These are phyloP conservation scores for Hydropsyche betteni DNA, from an alignment of 2,888 invertebrate genomes.

Conservation along the genomic window DNA sequence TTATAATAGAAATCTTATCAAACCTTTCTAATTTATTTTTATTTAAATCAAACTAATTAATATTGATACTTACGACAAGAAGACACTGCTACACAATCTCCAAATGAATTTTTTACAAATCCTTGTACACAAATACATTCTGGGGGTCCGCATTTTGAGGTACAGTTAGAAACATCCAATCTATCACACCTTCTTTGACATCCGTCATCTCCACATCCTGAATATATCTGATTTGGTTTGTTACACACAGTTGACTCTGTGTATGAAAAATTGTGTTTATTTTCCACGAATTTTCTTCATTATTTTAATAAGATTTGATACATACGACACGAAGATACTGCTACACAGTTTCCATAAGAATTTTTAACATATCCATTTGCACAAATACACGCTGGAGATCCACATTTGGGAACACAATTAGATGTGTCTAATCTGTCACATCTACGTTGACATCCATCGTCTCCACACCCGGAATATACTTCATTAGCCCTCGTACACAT, in stretches of 20 bases:
- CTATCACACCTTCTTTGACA: slow-evolving; percentile 38
- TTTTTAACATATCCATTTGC: slow-evolving; percentile 34
- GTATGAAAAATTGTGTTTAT: too few species aligned
- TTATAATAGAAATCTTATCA: too few species aligned
- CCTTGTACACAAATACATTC: slow-evolving; percentile 41
- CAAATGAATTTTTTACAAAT: slow-evolving; percentile 31
- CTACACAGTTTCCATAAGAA: background rate
- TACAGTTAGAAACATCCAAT: background rate
- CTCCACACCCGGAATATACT: slow-evolving; percentile 39
- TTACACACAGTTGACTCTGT: too few species aligned
- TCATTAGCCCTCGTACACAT: background rate
- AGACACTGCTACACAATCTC: slow-evolving; percentile 23
- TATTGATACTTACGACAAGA: slow-evolving; percentile 14
- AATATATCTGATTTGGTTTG: slow-evolving; percentile 19
- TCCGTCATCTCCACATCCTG: slow-evolving; percentile 38
- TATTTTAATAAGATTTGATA: background rate
- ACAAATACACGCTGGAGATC: slow-evolving; percentile 36
- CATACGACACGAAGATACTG: background rate
- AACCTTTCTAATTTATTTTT: too few species aligned
- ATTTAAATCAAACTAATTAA: too few species aligned
- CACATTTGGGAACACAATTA: too few species aligned
- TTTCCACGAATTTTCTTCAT: too few species aligned
- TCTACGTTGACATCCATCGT: slow-evolving; percentile 37
- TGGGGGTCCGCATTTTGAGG: background rate
- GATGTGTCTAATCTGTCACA: slow-evolving; percentile 26